Percentiles rank a stretch among this genome's conserved stretches.
Evolutionary conservation across 2,797 vertebrate species (phyloP).

Genomic region (Cynodonichthys magdalenae): DNA sequence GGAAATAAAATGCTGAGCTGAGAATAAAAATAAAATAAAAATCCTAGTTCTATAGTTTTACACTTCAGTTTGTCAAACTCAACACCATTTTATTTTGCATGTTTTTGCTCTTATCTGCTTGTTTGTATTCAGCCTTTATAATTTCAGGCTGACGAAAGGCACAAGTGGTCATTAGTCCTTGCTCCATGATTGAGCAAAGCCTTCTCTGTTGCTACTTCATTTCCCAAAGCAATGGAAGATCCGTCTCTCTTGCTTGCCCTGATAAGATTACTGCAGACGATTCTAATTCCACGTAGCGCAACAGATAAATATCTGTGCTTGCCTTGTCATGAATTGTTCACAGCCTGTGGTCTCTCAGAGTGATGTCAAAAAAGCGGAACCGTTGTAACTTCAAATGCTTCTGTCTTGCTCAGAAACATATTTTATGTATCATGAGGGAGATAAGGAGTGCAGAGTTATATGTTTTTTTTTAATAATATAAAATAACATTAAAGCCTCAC

Average conservation of each 20-base stretch:
- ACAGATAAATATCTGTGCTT: conserved; percentile 69
- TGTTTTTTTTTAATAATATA: too few relatives aligned
- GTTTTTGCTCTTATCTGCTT: conserved; percentile 26
- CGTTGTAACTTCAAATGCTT: conserved; percentile 38
- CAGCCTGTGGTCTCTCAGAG: conserved; percentile 52
- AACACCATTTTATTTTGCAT: conserved; percentile 14
- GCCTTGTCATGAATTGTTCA: conserved; percentile 58
- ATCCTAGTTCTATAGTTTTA: conserved; percentile 29
- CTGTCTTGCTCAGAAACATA: conserved; percentile 9
- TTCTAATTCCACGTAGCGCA: conserved; percentile 62
- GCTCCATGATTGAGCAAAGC: conserved; percentile 15
- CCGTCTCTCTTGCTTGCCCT: conserved; percentile 41
- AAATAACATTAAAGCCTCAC: too few relatives aligned
- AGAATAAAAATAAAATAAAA: conserved; percentile 5
- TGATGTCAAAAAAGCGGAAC: conserved; percentile 32
- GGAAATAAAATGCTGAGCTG: conserved; percentile 8
- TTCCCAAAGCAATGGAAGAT: conserved; percentile 45
- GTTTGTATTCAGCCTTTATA: conserved; percentile 35
- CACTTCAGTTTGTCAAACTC: conserved; percentile 30
- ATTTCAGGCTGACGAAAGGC: conserved; percentile 44
- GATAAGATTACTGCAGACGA: conserved; percentile 61
- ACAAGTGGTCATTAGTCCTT: conserved; percentile 39
- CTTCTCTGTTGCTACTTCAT: conserved; percentile 27
- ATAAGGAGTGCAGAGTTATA: neutral
- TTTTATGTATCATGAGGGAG: neutral